These are phyloP conservation scores for Nasonia longicornis DNA, from an alignment of 1,140 invertebrate species.

Conservation along the genomic window DNA sequence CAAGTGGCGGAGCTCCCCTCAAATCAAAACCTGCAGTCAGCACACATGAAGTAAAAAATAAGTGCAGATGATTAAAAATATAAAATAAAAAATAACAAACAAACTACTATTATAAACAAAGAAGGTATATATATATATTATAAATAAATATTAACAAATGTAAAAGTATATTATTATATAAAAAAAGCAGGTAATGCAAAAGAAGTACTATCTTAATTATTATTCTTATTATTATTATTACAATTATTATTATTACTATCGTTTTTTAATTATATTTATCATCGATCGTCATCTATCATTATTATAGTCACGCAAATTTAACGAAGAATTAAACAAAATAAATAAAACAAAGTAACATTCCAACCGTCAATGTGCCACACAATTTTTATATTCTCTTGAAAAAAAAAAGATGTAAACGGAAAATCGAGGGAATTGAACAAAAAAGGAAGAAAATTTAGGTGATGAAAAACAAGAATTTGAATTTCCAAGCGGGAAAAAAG, in stretches of 20 bases:
- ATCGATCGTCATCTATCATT: conserved; percentile 58
- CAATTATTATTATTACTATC: conserved; percentile 52
- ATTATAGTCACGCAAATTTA: conserved; percentile 49
- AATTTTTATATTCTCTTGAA: conserved; percentile 69
- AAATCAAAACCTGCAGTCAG: conserved; percentile 69
- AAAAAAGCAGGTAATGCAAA: conserved; percentile 55
- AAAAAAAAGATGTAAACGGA: conserved; percentile 45
- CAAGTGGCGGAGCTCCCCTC: conserved; percentile 56
- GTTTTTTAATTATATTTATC: conserved; percentile 48
- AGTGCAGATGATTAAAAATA: conserved; percentile 58
- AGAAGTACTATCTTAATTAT: conserved; percentile 65
- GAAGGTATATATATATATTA: conserved; percentile 56
- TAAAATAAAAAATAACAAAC: conserved; percentile 48
- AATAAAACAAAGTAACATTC: conserved; percentile 68
- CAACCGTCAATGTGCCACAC: conserved; percentile 70
- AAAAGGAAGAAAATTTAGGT: conserved; percentile 33
- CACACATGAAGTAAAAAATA: conserved; percentile 63
- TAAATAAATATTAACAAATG: conserved; percentile 63
- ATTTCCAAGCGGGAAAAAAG: conserved; percentile 9
- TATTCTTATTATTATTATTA: conserved; percentile 55
- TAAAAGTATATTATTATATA: conserved; percentile 65
- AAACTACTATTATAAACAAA: conserved; percentile 64
- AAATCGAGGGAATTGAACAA: conserved; percentile 25
- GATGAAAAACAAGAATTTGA: conserved; percentile 13
- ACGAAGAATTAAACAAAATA: conserved; percentile 51